phyloP scores from a whole-genome alignment of 2,888 invertebrate species.

The Pterostichus niger region DNA sequence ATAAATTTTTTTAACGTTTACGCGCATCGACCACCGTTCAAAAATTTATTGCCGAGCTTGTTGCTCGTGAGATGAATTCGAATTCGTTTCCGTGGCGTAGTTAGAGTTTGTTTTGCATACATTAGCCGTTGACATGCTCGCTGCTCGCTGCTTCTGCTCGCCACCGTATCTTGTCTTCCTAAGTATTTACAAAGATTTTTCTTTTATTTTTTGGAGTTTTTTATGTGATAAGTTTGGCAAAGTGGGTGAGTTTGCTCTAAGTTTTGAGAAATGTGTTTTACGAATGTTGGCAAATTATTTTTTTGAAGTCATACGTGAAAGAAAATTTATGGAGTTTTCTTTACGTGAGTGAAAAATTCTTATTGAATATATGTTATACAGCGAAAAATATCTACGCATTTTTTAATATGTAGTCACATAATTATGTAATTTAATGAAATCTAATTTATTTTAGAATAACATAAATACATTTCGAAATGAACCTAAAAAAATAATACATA shows the following conservation, averaged over 20 bases:
- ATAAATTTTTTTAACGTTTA: slow-evolving; percentile 56
- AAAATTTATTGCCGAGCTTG: slow-evolving; percentile 26
- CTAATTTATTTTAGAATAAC: no score
- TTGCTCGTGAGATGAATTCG: slow-evolving; percentile 27
- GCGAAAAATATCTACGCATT: no score
- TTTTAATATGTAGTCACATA: no score
- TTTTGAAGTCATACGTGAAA: slow-evolving; percentile 13
- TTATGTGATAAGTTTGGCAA: slow-evolving; percentile 23
- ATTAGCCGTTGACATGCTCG: slow-evolving; percentile 21
- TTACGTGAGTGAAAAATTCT: no score
- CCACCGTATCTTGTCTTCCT: neutral
- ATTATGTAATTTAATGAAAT: no score
- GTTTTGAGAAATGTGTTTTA: slow-evolving; percentile 43
- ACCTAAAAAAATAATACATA: no score
- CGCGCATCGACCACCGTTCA: slow-evolving; percentile 18
- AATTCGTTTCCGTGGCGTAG: neutral
- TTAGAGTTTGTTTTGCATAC: slow-evolving; percentile 46
- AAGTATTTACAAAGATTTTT: slow-evolving; percentile 7
- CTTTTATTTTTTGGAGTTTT: slow-evolving; percentile 37
- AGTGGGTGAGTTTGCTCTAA: slow-evolving; percentile 15
- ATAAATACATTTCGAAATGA: no score
- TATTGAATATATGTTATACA: no score
- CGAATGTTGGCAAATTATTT: slow-evolving; percentile 39
- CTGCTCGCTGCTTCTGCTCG: neutral
- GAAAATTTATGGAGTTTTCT: neutral